These are phyloP conservation scores for Anguilla anguilla DNA, from an alignment of 2,797 vertebrate species.

Conservation along the genomic window DNA sequence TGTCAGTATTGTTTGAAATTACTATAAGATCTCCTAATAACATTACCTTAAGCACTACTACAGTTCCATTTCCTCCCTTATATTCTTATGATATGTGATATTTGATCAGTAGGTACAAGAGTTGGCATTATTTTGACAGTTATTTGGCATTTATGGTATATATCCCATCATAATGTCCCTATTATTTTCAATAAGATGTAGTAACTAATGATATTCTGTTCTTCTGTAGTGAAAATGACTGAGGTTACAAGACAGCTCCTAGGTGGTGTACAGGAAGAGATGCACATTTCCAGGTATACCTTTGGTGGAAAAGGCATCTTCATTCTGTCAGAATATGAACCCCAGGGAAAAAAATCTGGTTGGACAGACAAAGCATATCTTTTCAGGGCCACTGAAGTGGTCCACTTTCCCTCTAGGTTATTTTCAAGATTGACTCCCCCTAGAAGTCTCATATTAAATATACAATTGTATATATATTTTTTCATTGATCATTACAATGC, in stretches of 20 bases:
- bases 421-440: not conserved
- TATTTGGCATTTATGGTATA: not conserved
- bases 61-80: not conserved
- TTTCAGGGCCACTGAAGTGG: not conserved
- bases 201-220: not conserved
- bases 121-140: not conserved
- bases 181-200: not conserved
- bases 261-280: slow-evolving; percentile 80
- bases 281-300: slow-evolving; percentile 80
- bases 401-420: not conserved
- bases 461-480: not conserved
- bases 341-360: not conserved
- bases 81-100: not conserved
- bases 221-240: slow-evolving; percentile 81
- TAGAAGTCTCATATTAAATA: not conserved
- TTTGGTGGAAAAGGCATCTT: not conserved
- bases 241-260: slow-evolving; percentile 84
- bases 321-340: not conserved
- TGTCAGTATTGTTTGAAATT: slow-evolving; percentile 25
- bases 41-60: not conserved
- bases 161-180: too few species aligned
- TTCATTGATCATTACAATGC: not conserved
- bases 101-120: not conserved
- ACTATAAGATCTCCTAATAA: not conserved
- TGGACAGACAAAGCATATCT: not conserved